Evolutionary conservation across 2,113 vertebrate species (phyloP).

Genomic region (Mobula hypostoma): DNA sequence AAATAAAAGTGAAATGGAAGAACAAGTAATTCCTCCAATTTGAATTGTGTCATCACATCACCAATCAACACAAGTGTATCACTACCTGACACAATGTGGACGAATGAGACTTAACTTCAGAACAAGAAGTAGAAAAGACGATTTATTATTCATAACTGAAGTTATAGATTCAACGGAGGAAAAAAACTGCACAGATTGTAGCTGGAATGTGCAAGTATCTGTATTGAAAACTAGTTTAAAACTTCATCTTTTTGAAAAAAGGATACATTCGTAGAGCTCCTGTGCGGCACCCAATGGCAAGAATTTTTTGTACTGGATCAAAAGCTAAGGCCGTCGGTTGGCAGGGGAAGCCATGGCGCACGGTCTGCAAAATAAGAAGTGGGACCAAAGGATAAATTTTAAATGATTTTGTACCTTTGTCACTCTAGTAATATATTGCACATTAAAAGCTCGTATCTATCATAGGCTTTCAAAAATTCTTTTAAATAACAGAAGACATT

Average conservation of each 20-base stretch:
- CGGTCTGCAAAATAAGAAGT: constrained; percentile 72
- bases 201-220: constrained; percentile 40
- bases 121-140: neutral
- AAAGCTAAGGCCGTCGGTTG: constrained; percentile 89
- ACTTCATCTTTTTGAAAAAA: constrained; percentile 51
- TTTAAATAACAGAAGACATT: neutral
- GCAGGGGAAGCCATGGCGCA: constrained; percentile 92
- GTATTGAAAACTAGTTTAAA: neutral
- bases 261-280: constrained; percentile 97
- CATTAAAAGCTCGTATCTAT: neutral
- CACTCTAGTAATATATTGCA: neutral
- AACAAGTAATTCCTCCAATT: neutral
- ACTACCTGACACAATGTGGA: neutral
- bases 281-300: constrained; percentile 86
- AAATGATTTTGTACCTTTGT: neutral
- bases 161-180: constrained; percentile 35
- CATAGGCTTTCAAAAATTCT: neutral
- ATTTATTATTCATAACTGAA: neutral
- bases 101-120: neutral
- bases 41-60: neutral
- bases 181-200: constrained; percentile 39
- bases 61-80: neutral
- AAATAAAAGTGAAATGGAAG: neutral
- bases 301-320: constrained; percentile 94
- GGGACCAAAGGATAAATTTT: neutral